Conservation (phyloP, 2,888 invertebrate species). For the Opisthograptis luteolata region DNA sequence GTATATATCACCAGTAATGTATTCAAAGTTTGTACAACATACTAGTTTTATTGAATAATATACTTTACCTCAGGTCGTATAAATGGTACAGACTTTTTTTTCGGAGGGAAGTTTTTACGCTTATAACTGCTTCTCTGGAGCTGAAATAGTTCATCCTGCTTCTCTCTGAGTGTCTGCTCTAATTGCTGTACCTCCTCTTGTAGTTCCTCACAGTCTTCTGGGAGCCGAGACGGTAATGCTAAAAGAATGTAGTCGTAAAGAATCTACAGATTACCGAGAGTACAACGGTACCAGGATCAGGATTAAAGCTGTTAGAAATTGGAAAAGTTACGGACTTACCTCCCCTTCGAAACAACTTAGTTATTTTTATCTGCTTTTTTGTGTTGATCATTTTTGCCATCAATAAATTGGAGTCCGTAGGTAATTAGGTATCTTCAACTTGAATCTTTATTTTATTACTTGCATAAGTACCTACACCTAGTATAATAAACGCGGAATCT, state of each 20-base stretch:
- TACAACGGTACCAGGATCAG: too few species aligned
- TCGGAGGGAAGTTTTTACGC: slow-evolving; percentile 44
- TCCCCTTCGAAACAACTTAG: slow-evolving; percentile 61
- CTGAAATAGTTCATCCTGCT: slow-evolving; percentile 64
- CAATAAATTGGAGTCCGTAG: too few species aligned
- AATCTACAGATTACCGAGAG: too few species aligned
- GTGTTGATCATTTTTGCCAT: slow-evolving; percentile 44
- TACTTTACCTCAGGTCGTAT: slow-evolving; percentile 58
- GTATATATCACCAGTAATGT: too few species aligned
- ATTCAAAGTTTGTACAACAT: too few species aligned
- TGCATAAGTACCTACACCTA: too few species aligned
- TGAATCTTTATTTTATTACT: too few species aligned
- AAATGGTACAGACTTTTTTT: slow-evolving; percentile 52
- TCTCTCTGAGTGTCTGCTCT: slow-evolving; percentile 55
- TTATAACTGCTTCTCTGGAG: slow-evolving; percentile 57
- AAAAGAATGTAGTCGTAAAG: background rate
- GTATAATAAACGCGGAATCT: too few species aligned
- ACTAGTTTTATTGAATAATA: background rate
- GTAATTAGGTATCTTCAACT: too few species aligned
- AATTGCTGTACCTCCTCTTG: slow-evolving; percentile 59
- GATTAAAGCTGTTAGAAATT: too few species aligned
- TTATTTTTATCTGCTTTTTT: slow-evolving; percentile 65
- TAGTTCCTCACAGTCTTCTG: slow-evolving; percentile 60
- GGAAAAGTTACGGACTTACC: slow-evolving; percentile 40
- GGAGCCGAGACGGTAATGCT: slow-evolving; percentile 43